Evolutionary conservation across 1,140 invertebrate species (phyloP).

Genomic region (Prorops nasuta): DNA sequence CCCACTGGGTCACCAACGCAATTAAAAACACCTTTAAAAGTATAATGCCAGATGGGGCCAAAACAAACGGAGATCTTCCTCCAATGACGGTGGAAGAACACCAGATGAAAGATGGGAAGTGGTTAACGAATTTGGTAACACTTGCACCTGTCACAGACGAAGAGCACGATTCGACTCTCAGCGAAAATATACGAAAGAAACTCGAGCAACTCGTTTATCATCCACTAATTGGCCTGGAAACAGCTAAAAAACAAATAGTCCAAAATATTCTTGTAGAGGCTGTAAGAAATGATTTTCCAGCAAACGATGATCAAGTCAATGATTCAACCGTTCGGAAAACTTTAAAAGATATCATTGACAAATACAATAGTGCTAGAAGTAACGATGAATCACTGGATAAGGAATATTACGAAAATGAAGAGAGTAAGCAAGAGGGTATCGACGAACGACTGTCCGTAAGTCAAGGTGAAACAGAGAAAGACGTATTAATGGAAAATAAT

Average conservation of each 20-base stretch:
- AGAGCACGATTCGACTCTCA: background rate
- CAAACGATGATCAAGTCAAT: conserved; percentile 14
- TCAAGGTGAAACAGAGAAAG: too few species aligned
- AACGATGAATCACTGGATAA: too few species aligned
- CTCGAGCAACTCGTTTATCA: conserved; percentile 26
- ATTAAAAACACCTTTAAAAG: conserved; percentile 22
- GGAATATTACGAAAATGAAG: too few species aligned
- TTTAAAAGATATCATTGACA: conserved; percentile 23
- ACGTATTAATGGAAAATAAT: too few species aligned
- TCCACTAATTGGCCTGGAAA: conserved; percentile 24
- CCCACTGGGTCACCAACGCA: conserved; percentile 1
- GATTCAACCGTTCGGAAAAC: conserved; percentile 25
- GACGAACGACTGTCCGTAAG: too few species aligned
- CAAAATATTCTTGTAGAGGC: conserved; percentile 40
- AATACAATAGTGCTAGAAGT: background rate
- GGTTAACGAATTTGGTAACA: conserved; percentile 9
- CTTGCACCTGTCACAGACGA: conserved; percentile 4
- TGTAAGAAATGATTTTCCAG: conserved; percentile 22
- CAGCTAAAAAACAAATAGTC: conserved; percentile 17
- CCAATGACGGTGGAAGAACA: conserved; percentile 19
- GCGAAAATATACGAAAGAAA: background rate
- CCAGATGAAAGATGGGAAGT: conserved; percentile 18
- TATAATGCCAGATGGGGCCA: conserved; percentile 8
- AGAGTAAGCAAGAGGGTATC: too few species aligned
- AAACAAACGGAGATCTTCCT: background rate